These are phyloP conservation scores for Cheilosia variabilis DNA, from an alignment of 2,888 invertebrate species.

Conservation along the genomic window DNA sequence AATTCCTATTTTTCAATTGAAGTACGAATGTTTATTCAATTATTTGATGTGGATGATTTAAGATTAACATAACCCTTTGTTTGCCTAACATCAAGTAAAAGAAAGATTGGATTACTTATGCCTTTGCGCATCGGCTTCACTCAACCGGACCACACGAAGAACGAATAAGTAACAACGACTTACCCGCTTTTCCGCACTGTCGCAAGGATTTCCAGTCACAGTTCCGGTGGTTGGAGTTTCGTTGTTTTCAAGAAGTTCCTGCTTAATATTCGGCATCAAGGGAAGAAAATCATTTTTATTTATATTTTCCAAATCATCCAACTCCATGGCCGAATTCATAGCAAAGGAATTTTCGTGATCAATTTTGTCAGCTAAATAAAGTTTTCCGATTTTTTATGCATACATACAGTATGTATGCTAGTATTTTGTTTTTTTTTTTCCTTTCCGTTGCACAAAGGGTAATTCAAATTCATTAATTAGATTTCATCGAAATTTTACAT, in stretches of 20 bases:
- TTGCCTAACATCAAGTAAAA: too few relatives aligned
- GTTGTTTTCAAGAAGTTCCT: slow-evolving; percentile 81
- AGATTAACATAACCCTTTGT: background rate
- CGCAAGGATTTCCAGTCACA: slow-evolving; percentile 82
- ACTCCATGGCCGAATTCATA: slow-evolving; percentile 80
- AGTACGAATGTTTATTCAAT: too few relatives aligned
- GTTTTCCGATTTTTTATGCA: slow-evolving; percentile 49
- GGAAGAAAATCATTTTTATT: slow-evolving; percentile 83
- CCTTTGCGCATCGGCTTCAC: slow-evolving; percentile 50
- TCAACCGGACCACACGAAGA: slow-evolving; percentile 23
- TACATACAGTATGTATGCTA: slow-evolving; percentile 32
- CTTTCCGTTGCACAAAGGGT: slow-evolving; percentile 6
- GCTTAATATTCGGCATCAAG: slow-evolving; percentile 82
- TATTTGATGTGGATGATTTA: too few relatives aligned
- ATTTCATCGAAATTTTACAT: slow-evolving; percentile 33
- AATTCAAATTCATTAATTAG: slow-evolving; percentile 19
- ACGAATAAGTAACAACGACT: slow-evolving; percentile 72
- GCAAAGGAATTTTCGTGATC: slow-evolving; percentile 62
- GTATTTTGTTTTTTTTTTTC: slow-evolving; percentile 17
- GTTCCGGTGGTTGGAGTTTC: slow-evolving; percentile 78
- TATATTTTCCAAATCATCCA: slow-evolving; percentile 82
- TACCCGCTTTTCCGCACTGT: slow-evolving; percentile 84
- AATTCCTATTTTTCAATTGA: too few relatives aligned
- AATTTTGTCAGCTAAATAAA: slow-evolving; percentile 47
- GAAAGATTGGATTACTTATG: background rate